Base-by-base conservation (phyloP, 2,113 vertebrate genomes). In the Xenopus borealis region DNA sequence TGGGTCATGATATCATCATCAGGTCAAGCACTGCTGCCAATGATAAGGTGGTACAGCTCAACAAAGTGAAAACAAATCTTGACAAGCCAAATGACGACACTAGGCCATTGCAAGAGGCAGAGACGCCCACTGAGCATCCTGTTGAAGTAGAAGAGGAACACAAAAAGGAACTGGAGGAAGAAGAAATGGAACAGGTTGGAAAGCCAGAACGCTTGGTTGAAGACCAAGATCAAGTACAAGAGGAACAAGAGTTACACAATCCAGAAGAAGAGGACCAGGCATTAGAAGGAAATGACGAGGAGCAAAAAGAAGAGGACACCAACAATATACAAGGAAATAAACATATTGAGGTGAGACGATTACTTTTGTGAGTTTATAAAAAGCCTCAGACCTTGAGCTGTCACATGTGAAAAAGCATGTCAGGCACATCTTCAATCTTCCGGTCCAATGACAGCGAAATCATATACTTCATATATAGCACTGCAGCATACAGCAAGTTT, bases 131-230 rank as follows among this genome's bases (percentile, higher is more conserved):
- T 72, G 85, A 86, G 57, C 82, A 80, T 55, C 85, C 71, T 0
- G 84, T 74, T 2, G 87, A 88, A 30, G 85, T 83, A 23, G 84
- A 93, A 66, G 93, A 92, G 12, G 90, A 91, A 1, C 87, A 86
- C 10, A 82, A 89, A 9, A 93, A 89, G 58, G 94, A 93, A 55
- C 91, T 95, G 13, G 95, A 94, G 0, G 93, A 97, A 83, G 91
- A 93, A 76, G 93, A 87, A 18, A 94, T 93, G 90, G 94, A 96
- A 85, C 94, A 95, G 86, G 95, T 93, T 0, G 94, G 94, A 72
- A 90, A 86, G 75, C 89, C 89, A 0, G 93, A 96, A 75, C 92
- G 70, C 62, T 90, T 96, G 67, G 94, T 92, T 45, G 94, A 97
- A 73, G 95, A 93, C 0, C 89, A 95, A 0, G 95, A 95, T 17